These are phyloP conservation scores for Blera fallax DNA, from an alignment of 2,888 invertebrate species.

Conservation along the genomic window DNA sequence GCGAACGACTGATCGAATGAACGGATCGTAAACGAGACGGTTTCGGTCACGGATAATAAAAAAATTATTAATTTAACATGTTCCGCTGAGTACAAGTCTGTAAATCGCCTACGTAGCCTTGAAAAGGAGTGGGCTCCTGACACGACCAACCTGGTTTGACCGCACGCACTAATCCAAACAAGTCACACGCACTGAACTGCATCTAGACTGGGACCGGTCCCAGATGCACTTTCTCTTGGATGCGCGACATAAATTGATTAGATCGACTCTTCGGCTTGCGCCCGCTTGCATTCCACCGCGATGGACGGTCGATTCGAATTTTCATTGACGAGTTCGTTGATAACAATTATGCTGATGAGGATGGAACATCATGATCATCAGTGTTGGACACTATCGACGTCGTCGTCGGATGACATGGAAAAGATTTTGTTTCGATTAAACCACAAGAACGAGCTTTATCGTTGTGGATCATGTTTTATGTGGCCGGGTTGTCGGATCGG, in stretches of 20 bases:
- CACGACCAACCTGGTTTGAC: constrained; percentile 52
- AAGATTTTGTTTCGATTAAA: constrained; percentile 66
- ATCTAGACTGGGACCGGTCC: background rate
- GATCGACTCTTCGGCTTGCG: constrained; percentile 29
- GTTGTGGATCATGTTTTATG: constrained; percentile 45
- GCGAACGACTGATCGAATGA: constrained; percentile 50
- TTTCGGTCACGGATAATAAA: constrained; percentile 60
- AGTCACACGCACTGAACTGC: background rate
- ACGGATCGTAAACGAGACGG: constrained; percentile 45
- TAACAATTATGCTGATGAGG: constrained; percentile 58
- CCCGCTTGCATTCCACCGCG: constrained; percentile 18
- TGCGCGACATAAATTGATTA: constrained; percentile 54
- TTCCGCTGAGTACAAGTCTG: constrained; percentile 10
- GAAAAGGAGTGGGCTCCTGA: constrained; percentile 40
- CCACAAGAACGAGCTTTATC: constrained; percentile 58
- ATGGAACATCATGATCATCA: constrained; percentile 18
- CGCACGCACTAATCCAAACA: constrained; percentile 20
- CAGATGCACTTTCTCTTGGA: constrained; percentile 50
- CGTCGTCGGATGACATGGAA: constrained; percentile 51
- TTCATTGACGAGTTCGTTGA: constrained; percentile 55
- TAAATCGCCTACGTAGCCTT: constrained; percentile 51
- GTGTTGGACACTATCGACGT: background rate
- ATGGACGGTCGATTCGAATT: constrained; percentile 2
- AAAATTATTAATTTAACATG: constrained; percentile 52
- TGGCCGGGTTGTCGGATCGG: constrained; percentile 29